Evolutionary conservation across 2,888 invertebrate genomes (phyloP), one percentile per base, ranked within the genome.

Genomic region (Cheilosia soror): DNA sequence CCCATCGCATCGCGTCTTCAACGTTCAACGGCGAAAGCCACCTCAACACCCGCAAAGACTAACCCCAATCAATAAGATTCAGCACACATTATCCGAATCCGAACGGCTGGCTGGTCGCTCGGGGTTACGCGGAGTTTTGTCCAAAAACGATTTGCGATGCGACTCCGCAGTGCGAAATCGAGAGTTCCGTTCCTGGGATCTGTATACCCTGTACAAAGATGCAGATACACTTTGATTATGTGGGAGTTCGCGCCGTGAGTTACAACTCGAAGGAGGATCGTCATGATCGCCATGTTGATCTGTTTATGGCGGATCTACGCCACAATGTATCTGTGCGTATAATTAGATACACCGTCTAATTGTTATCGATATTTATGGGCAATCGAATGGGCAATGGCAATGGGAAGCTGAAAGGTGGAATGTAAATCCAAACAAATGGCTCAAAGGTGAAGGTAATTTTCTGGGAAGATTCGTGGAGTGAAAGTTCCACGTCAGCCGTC

Each of bases 341-440:
- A 81, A 80, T 85, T 85, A 85, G 75, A 76, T 85, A 72, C 42
- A 42, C 71, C 60, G 66, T 85, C 85, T 85, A 81, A 85, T 85
- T 85, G 81, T 85, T 85, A 85, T 85, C 80, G 71, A 76, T 80
- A 76, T 81, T 85, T 77, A 85, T 85, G 71, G 81, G 66, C 80
- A 71, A 65, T 84, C 69, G 65, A 42, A 58, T 69, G 78, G 80
- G 80, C 76, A 69, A 71, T 76, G 72, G 81, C 76, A 72, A 72
- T 81, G 76, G 71, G 76, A 77, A 85, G 85, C 76, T 63, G 76
- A 85, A 77, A 81, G 85, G 76, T 85, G 85, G 81, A 81, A 81
- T 81, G 85, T 81, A 81, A 85, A 85, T 76, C 81, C 81, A 85
- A 85, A 81, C 85, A 85, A 85, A 85, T 85, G 81, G 81, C 85